Percentiles rank a stretch among this genome's conserved stretches.
Evolutionary conservation across 2,113 vertebrate species (phyloP).

Genomic region (Vulpes vulpes): DNA sequence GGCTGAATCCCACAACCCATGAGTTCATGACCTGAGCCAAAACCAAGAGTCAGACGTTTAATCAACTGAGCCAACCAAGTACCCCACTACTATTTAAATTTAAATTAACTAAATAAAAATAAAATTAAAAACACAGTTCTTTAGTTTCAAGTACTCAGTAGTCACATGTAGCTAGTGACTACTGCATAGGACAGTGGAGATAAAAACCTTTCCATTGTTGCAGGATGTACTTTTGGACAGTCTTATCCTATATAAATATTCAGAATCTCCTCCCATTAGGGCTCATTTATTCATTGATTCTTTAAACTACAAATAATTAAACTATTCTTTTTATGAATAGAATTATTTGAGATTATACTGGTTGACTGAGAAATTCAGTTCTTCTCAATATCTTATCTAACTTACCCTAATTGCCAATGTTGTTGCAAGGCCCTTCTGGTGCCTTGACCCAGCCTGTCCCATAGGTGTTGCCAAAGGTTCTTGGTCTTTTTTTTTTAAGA

Average conservation of each 20-base stretch:
- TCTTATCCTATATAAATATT: background rate
- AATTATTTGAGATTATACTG: background rate
- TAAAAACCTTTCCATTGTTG: background rate
- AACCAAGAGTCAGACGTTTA: background rate
- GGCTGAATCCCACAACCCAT: background rate
- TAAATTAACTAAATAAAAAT: constrained; percentile 15
- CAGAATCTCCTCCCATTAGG: background rate
- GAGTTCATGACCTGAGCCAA: background rate
- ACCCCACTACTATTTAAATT: background rate
- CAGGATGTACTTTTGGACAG: background rate
- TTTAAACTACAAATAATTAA: constrained; percentile 7
- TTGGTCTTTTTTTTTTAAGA: background rate
- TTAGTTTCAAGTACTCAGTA: background rate
- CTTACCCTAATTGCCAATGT: background rate
- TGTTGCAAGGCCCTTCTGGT: background rate
- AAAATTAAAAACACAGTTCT: background rate
- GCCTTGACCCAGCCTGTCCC: background rate
- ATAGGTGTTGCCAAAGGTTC: background rate
- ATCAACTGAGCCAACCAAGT: background rate
- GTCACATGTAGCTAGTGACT: background rate
- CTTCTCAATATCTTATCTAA: background rate
- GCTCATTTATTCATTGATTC: background rate
- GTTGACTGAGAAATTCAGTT: background rate
- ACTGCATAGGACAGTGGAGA: background rate
- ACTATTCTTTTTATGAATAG: background rate